Base-by-base conservation (phyloP, 1,140 invertebrate species). In the Chlorops oryzae region DNA sequence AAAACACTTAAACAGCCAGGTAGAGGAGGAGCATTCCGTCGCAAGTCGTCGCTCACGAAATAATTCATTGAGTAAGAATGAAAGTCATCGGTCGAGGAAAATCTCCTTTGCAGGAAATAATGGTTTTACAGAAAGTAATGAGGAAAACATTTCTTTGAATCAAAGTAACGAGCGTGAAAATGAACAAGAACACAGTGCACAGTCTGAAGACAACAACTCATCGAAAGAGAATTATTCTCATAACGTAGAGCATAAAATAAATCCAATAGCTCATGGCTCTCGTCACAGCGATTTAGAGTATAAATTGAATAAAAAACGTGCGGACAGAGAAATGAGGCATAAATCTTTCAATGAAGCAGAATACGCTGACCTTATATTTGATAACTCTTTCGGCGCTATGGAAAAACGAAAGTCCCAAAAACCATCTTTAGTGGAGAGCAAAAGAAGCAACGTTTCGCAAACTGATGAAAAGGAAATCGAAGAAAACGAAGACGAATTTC, bases 251-350 rank as follows among this genome's bases (percentile, higher is more conserved):
- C 13, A 38, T 17, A 13, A 35, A 37, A 17, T 34, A 5, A 21
- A 47, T 38, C 18, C 12, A 6, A 13, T 35, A 10, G 17, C 18
- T 37, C 9, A 34, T 43, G 12, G 22, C n/a, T n/a, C n/a, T n/a
- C n/a, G n/a, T 40, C 3, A 40, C 4, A 17, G 35, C 5, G 44
- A 47, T 21, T 38, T 39, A n/a, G 24, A 48, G 28, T 20, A 25
- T 24, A 21, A 39, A 18, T 9, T 13, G 20, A 35, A 24, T 38
- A 5, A 34, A 2, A 34, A 46, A n/a, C 21, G 20, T 32, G 27
- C 21, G 34, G 32, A 46, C n/a, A n/a, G 13, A 4, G 39, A 41
- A 2, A 41, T 41, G n/a, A 21, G 32, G 32, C 21, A 44, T 44
- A 4, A 28, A 32, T 15, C 28, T 32, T 32, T 15, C 28, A 15